Conservation (phyloP, 2,888 invertebrate genomes). For the Monoplex corrugatus region DNA sequence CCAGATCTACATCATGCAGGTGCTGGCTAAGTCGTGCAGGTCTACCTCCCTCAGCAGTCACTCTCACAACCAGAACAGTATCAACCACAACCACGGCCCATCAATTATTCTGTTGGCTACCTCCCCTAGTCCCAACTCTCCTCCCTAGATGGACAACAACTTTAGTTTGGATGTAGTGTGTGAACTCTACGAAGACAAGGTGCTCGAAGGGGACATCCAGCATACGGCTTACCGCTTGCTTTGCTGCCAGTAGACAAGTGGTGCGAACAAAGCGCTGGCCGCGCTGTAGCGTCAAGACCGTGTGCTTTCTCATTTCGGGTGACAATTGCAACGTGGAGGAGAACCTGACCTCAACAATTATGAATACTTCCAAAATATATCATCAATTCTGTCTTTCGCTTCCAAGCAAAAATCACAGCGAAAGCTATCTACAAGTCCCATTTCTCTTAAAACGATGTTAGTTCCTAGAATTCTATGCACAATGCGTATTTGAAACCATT, state of each 20-base stretch:
- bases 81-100: constrained; percentile 36
- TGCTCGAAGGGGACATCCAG: constrained; percentile 65
- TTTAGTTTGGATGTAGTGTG: constrained; percentile 56
- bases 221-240: constrained; percentile 72
- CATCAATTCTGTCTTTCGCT: too few species aligned
- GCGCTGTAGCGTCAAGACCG: constrained; percentile 71
- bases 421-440: too few species aligned
- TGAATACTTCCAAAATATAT: too few species aligned
- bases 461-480: too few species aligned
- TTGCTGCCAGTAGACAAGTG: constrained; percentile 70
- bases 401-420: too few species aligned
- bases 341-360: constrained; percentile 73
- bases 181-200: constrained; percentile 60
- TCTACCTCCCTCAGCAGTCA: constrained; percentile 30
- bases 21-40: constrained; percentile 63
- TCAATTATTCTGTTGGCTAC: not conserved
- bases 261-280: constrained; percentile 69
- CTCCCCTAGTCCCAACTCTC: constrained; percentile 57
- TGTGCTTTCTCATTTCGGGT: constrained; percentile 71
- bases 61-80: not conserved
- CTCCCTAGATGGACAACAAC: constrained; percentile 54
- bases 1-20: constrained; percentile 74
- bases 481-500: too few species aligned
- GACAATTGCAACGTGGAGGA: constrained; percentile 74
- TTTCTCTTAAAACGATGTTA: too few species aligned